Conservation (phyloP, 1,140 invertebrate species). For the Drosophila obscura region DNA sequence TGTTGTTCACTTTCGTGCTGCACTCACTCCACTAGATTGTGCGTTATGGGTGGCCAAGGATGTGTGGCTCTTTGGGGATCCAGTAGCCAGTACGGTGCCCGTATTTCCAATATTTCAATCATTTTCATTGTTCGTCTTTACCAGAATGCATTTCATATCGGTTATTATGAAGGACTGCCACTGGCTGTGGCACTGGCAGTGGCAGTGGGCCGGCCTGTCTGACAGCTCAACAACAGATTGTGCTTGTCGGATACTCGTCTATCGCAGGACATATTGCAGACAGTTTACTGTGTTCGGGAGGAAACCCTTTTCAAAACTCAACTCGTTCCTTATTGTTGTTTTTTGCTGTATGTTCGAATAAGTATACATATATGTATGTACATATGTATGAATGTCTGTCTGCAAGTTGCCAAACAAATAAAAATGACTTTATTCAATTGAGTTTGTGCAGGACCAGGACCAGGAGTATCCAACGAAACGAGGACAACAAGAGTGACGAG, state of each 20-base stretch:
- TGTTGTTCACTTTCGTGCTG: conserved; percentile 4
- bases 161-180: conserved; percentile 56
- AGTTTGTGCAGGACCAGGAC: conserved; percentile 58
- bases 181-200: not conserved
- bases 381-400: conserved; percentile 28
- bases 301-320: conserved; percentile 67
- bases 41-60: no score
- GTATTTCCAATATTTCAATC: conserved; percentile 56
- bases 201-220: not conserved
- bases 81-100: no score
- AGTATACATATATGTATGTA: conserved; percentile 15
- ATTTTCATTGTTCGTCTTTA: conserved; percentile 55
- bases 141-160: conserved; percentile 72
- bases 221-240: conserved; percentile 46
- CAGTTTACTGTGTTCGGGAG: conserved; percentile 44
- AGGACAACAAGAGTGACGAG: conserved; percentile 34
- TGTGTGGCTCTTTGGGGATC: no score
- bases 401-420: conserved; percentile 77
- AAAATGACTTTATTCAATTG: conserved; percentile 80
- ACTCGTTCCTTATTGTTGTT: conserved; percentile 48
- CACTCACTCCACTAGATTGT: no score
- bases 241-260: conserved; percentile 44
- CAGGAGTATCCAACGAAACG: conserved; percentile 23
- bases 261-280: conserved; percentile 57
- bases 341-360: not conserved